phyloP scores from a whole-genome alignment of 2,888 invertebrate species.

The Lasioglossum oenotherae region DNA sequence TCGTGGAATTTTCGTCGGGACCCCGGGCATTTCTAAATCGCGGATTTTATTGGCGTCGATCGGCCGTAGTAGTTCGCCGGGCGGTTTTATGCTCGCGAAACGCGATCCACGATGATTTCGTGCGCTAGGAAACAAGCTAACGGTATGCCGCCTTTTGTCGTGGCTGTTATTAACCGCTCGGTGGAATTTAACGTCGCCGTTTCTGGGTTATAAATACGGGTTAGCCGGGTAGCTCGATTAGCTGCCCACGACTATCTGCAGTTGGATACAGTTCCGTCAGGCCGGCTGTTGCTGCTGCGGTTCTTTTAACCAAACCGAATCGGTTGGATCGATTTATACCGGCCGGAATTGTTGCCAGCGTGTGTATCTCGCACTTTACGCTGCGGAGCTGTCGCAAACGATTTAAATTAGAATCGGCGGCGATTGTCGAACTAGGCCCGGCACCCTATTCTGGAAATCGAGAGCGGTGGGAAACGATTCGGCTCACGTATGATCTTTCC shows the following conservation, averaged over 20 bases:
- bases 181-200: constrained; percentile 8
- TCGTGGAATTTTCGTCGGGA: constrained; percentile 40
- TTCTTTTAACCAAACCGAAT: not conserved
- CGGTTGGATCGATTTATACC: not conserved
- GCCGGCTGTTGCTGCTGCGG: not conserved
- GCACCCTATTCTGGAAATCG: too few relatives aligned
- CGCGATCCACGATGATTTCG: constrained; percentile 21
- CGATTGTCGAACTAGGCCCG: not conserved
- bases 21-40: constrained; percentile 46
- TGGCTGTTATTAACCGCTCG: constrained; percentile 5
- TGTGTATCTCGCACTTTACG: not conserved
- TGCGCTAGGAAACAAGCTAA: constrained; percentile 1
- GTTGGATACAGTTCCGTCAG: not conserved
- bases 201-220: constrained; percentile 18
- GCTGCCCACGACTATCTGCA: constrained; percentile 1
- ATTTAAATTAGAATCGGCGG: not conserved
- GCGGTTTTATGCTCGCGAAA: not conserved
- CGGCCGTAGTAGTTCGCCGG: constrained; percentile 15
- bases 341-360: not conserved
- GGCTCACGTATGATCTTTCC: too few relatives aligned
- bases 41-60: constrained; percentile 23
- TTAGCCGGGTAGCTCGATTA: constrained; percentile 13
- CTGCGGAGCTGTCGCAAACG: not conserved
- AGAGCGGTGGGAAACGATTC: too few relatives aligned
- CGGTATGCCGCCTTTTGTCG: constrained; percentile 10